A percentile compares a stretch with the other conserved stretches of the same genome.
Evolutionary conservation across 2,888 invertebrate genomes (phyloP).

Genomic region (Papilio gigon): DNA sequence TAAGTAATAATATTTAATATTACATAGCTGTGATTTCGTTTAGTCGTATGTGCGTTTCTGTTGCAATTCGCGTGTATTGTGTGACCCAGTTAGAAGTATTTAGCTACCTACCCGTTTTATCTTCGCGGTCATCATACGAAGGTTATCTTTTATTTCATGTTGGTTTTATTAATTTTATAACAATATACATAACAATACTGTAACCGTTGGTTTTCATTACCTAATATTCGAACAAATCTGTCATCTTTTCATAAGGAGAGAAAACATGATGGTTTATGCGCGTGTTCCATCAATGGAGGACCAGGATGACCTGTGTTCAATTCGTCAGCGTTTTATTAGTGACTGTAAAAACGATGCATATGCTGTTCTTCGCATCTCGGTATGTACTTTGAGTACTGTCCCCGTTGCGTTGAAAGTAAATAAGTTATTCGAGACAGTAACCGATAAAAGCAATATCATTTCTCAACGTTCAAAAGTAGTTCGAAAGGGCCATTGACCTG

Average conservation of each 20-base stretch:
- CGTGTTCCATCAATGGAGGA: no score
- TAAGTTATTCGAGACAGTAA: not conserved
- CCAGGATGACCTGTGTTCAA: no score
- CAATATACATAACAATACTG: not conserved
- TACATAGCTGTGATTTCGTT: conserved; percentile 25
- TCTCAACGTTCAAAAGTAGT: conserved; percentile 15
- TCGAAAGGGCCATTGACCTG: conserved; percentile 1
- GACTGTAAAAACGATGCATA: no score
- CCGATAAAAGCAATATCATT: not conserved
- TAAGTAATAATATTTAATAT: conserved; percentile 25
- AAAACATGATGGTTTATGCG: no score
- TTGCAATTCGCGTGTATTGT: conserved; percentile 28
- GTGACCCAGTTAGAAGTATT: conserved; percentile 34
- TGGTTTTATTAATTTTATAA: not conserved
- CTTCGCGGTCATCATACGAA: conserved; percentile 26
- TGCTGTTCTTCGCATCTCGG: no score
- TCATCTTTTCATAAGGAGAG: no score
- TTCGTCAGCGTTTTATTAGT: no score
- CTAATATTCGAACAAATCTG: not conserved
- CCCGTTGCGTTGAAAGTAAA: not conserved
- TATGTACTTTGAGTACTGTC: no score
- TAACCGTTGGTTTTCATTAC: not conserved
- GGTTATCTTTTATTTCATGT: conserved; percentile 19
- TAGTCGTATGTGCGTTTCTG: conserved; percentile 1
- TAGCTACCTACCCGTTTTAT: conserved; percentile 31